Percentiles rank a stretch among this genome's conserved stretches.
These are phyloP conservation scores for Camponotus vicinus DNA, from an alignment of 1,140 invertebrate species.

Conservation along the genomic window DNA sequence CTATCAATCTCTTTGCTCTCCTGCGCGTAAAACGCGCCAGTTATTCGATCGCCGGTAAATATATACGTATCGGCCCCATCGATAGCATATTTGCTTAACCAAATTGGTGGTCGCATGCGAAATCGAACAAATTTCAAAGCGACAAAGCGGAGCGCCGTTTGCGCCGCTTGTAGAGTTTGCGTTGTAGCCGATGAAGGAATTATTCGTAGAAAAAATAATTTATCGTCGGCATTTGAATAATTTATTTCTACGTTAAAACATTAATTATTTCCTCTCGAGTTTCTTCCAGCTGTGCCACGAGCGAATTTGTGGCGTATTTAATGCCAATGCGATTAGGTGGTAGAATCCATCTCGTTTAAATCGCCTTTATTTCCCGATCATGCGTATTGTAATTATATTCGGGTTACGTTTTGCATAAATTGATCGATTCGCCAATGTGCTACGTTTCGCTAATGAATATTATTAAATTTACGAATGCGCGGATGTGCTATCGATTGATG, in stretches of 20 bases:
- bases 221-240: background rate
- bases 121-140: conserved; percentile 57
- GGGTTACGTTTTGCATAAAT: conserved; percentile 44
- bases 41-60: conserved; percentile 43
- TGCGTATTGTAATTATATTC: conserved; percentile 48
- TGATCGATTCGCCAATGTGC: conserved; percentile 31
- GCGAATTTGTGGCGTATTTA: conserved; percentile 9
- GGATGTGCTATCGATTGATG: conserved; percentile 50
- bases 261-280: background rate
- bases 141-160: conserved; percentile 2
- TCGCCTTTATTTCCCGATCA: conserved; percentile 36
- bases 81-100: conserved; percentile 56
- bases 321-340: background rate
- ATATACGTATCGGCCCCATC: conserved; percentile 47
- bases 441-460: conserved; percentile 34
- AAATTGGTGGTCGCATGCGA: conserved; percentile 45
- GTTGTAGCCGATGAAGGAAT: conserved; percentile 16
- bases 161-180: background rate
- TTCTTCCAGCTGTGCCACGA: background rate
- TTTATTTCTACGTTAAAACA: conserved; percentile 12
- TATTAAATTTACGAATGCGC: conserved; percentile 56
- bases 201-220: conserved; percentile 43
- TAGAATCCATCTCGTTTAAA: conserved; percentile 34
- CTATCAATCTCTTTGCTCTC: conserved; percentile 49
- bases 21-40: conserved; percentile 37